Evolutionary conservation across 2,797 vertebrate genomes (phyloP), one percentile per base, ranked within the genome.

Genomic region (Todus mexicanus): DNA sequence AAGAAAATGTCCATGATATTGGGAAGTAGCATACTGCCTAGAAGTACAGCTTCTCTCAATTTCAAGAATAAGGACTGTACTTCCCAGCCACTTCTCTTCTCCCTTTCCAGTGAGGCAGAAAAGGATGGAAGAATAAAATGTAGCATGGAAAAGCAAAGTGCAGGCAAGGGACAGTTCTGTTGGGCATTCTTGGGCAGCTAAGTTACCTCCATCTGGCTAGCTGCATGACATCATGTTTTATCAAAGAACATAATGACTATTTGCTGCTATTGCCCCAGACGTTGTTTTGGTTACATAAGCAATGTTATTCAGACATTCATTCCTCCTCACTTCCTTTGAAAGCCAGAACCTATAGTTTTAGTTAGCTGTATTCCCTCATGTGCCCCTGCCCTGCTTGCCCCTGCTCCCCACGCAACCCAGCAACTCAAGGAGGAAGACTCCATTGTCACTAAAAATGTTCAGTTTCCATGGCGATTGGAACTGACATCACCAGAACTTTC

Each of bases 391-490:
- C 94, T 94, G 81, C 73, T 93, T 92, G 73, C 83, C 85, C 90
- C 85, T 85, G 82, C 69, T 91, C 93, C 91, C 95, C 87, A 92
- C 73, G 51, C 95, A 96, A 91, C 90, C 81, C 87, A 94, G 94
- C 86, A 95, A 85, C 93, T 94, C 82, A 81, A 84, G 87, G 95
- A 96, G 89, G 96, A 96, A 94, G 96, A 95, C 96, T 95, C 94
- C 70, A 68, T 87, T 83, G 66, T 93, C 87, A 94, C 97, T 97
- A 96, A 97, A 97, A 97, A 96, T 97, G 94, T 72, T 96, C 85
- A 1, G 97, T 97, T 97, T 92, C 96, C 96, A 90, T 89, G 96
- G 95, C 5, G 16, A 97, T 96, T 77, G 90, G 71, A 96, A 92
- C 89, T 97, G 97, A 96, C 96, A 97, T 96, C 94, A 96, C 66